These are phyloP conservation scores for Plodia interpunctella DNA, from an alignment of 1,140 invertebrate species.

Conservation along the genomic window DNA sequence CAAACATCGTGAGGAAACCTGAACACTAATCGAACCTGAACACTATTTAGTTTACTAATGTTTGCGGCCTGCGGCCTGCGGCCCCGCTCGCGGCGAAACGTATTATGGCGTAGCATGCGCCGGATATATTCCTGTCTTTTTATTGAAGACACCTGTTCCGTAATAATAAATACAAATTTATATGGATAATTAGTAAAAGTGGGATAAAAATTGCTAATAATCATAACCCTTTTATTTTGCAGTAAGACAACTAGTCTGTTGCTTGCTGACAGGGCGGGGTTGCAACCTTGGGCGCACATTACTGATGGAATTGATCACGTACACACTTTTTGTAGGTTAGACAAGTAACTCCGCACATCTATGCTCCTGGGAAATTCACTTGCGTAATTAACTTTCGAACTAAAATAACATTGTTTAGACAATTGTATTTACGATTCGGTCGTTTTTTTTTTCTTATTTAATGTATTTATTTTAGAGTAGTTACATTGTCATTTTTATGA, in stretches of 20 bases:
- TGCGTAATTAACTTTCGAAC: not conserved
- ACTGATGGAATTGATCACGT: not conserved
- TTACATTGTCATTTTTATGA: not conserved
- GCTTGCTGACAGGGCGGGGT: not conserved
- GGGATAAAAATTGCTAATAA: not conserved
- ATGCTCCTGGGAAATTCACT: not conserved
- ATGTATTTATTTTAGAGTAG: not conserved
- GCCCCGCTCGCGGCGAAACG: no score
- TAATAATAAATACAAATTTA: no score
- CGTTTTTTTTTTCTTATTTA: not conserved
- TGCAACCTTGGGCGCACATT: not conserved
- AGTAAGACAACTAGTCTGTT: not conserved
- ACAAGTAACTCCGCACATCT: not conserved
- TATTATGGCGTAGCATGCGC: no score
- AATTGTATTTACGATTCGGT: not conserved
- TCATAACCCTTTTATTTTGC: not conserved
- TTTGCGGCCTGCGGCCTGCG: no score
- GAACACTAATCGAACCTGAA: no score
- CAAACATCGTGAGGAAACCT: no score
- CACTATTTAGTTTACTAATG: no score
- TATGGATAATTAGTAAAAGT: not conserved
- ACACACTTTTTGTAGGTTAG: not conserved
- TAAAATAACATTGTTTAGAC: not conserved
- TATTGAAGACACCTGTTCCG: no score
- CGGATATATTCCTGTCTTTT: no score